These are phyloP conservation scores for Gastrophryne carolinensis DNA, from an alignment of 2,797 vertebrate genomes.

Conservation along the genomic window DNA sequence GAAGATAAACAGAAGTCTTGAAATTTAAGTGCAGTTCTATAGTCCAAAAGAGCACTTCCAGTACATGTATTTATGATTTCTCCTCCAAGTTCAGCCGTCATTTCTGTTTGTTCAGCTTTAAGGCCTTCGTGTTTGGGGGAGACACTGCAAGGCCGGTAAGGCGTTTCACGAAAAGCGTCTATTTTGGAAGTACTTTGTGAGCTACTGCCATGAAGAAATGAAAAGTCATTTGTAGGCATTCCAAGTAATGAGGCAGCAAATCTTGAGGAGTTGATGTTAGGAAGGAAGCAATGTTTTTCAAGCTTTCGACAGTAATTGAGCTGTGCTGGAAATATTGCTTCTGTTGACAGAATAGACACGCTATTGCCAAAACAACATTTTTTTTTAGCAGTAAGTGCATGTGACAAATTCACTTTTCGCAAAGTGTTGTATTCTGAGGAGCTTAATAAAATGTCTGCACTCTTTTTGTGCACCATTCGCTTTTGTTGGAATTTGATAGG, in stretches of 20 bases:
- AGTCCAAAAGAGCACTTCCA: neutral
- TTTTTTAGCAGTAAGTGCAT: neutral
- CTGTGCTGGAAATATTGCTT: slow-evolving; percentile 13
- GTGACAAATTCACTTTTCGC: neutral
- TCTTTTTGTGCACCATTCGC: neutral
- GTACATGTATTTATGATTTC: neutral
- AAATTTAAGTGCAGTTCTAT: neutral
- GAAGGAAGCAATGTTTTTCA: slow-evolving; percentile 6
- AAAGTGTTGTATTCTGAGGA: neutral
- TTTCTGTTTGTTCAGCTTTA: neutral
- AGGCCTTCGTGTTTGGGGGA: neutral
- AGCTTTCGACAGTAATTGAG: neutral
- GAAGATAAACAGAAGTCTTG: slow-evolving; percentile 20
- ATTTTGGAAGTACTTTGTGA: slow-evolving; percentile 5
- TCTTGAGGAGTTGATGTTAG: slow-evolving; percentile 10
- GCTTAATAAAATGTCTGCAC: slow-evolving; percentile 2
- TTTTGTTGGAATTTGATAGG: neutral
- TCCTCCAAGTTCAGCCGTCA: neutral
- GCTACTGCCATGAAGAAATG: neutral
- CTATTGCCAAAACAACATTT: neutral
- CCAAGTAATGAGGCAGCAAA: slow-evolving; percentile 16
- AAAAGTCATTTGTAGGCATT: slow-evolving; percentile 5
- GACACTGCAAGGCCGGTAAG: neutral
- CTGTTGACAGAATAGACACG: slow-evolving; percentile 2
- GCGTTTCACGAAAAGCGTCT: neutral